Evolutionary conservation across 2,888 invertebrate genomes (phyloP).

Genomic region (Drosophila bunnanda): DNA sequence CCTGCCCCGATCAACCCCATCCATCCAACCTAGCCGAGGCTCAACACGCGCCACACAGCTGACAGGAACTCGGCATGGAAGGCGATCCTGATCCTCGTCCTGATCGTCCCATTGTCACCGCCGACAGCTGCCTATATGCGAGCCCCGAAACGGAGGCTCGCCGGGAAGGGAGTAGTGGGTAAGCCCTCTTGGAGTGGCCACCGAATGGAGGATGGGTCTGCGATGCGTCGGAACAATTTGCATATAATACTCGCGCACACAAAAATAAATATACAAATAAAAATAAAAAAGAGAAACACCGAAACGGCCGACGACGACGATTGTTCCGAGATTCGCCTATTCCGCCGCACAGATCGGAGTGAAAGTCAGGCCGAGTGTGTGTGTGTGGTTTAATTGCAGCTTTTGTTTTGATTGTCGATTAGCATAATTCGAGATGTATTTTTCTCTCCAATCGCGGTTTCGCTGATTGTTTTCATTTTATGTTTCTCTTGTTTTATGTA

Average conservation of each 20-base stretch:
- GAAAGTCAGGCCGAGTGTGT: conserved; percentile 56
- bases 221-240: conserved; percentile 55
- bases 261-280: conserved; percentile 14
- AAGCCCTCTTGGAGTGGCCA: conserved; percentile 35
- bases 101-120: conserved; percentile 34
- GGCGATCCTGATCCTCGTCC: conserved; percentile 38
- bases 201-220: conserved; percentile 13
- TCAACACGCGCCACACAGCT: conserved; percentile 66
- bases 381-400: conserved; percentile 66
- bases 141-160: conserved; percentile 8
- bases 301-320: conserved; percentile 31
- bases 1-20: conserved; percentile 16
- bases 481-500: conserved; percentile 23
- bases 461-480: conserved; percentile 27
- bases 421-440: conserved; percentile 56
- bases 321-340: conserved; percentile 36
- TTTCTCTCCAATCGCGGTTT: conserved; percentile 37
- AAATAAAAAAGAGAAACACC: conserved; percentile 58
- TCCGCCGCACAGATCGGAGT: conserved; percentile 33
- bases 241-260: conserved; percentile 56
- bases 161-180: not conserved
- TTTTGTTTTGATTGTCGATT: conserved; percentile 67
- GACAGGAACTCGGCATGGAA: conserved; percentile 46
- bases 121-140: conserved; percentile 30
- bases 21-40: conserved; percentile 12